Percentiles rank a stretch among this genome's conserved stretches.
These are phyloP conservation scores for Drosophila macrospina DNA, from an alignment of 2,888 invertebrate genomes.

Conservation along the genomic window DNA sequence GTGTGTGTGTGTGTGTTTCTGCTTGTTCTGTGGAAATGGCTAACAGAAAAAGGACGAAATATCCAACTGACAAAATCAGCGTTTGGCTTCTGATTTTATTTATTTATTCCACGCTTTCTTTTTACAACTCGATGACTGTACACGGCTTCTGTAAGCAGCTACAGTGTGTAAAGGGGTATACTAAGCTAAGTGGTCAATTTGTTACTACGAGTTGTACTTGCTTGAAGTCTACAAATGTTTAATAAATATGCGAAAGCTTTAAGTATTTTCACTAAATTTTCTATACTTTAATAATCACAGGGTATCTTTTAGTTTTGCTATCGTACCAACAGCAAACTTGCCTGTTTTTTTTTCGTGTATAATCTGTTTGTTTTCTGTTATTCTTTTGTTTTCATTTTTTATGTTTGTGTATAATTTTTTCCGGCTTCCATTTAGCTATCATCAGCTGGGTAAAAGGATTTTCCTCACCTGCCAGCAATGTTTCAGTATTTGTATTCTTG, in stretches of 20 bases:
- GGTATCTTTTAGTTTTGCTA: not conserved
- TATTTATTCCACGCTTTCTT: conserved; percentile 68
- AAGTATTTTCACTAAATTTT: too few species aligned
- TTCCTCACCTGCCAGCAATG: conserved; percentile 27
- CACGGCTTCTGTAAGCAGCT: conserved; percentile 8
- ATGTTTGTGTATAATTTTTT: conserved; percentile 65
- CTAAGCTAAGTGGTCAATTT: too few species aligned
- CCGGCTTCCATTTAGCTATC: conserved; percentile 41
- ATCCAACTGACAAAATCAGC: conserved; percentile 55
- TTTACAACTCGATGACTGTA: conserved; percentile 45
- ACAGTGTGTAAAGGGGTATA: too few species aligned
- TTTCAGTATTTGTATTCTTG: conserved; percentile 17
- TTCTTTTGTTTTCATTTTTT: conserved; percentile 11
- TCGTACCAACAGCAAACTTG: not conserved
- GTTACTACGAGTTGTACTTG: too few species aligned
- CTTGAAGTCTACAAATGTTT: too few species aligned
- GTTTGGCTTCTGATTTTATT: conserved; percentile 69
- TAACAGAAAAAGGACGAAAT: conserved; percentile 28
- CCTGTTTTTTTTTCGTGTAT: not conserved
- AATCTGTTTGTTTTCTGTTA: conserved; percentile 13
- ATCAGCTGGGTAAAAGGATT: conserved; percentile 50
- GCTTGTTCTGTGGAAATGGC: not conserved
- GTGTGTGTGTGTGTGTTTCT: not conserved
- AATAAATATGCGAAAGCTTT: too few species aligned
- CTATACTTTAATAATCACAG: not conserved